A percentile compares a stretch with the other conserved stretches of the same genome.
phyloP scores from a whole-genome alignment of 92 coral and sea anemone genomes.

The Epizoanthus stellaris region DNA sequence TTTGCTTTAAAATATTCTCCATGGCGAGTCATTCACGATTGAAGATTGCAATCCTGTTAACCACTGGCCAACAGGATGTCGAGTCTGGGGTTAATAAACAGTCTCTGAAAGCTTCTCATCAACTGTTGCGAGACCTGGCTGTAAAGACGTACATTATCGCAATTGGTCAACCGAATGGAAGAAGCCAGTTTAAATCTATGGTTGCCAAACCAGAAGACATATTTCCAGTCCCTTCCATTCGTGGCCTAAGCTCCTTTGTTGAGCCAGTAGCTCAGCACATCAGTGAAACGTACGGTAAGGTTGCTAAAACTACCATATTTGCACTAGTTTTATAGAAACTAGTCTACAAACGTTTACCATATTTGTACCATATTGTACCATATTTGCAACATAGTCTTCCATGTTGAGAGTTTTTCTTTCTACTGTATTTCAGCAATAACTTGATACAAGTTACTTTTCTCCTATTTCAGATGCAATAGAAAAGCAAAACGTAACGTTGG shows the following conservation, averaged over 20 bases:
- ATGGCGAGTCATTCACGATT: background rate
- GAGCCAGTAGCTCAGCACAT: background rate
- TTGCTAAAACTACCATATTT: too few relatives aligned
- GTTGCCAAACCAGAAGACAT: slow-evolving; percentile 15
- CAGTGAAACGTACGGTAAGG: slow-evolving; percentile 23
- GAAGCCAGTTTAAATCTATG: slow-evolving; percentile 5
- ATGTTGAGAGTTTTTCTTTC: too few relatives aligned
- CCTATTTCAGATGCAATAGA: background rate
- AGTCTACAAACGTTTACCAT: too few relatives aligned
- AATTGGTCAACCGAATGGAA: background rate
- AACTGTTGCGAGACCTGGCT: background rate
- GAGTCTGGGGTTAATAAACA: slow-evolving; percentile 9
- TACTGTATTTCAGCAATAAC: too few relatives aligned
- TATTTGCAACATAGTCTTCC: too few relatives aligned
- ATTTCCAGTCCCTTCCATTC: slow-evolving; percentile 3
- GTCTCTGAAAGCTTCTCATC: background rate
- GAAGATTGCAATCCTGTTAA: slow-evolving; percentile 9
- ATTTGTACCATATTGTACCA: too few relatives aligned
- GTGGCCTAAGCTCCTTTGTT: background rate
- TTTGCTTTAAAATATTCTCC: slow-evolving; percentile 1
- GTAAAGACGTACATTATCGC: slow-evolving; percentile 13
- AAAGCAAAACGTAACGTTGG: background rate
- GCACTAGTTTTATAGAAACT: too few relatives aligned
- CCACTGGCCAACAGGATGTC: background rate
- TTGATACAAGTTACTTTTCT: background rate